Evolutionary conservation across 2,888 invertebrate species (phyloP), one percentile per base, ranked within the genome.

Genomic region (Protophormia terraenovae): DNA sequence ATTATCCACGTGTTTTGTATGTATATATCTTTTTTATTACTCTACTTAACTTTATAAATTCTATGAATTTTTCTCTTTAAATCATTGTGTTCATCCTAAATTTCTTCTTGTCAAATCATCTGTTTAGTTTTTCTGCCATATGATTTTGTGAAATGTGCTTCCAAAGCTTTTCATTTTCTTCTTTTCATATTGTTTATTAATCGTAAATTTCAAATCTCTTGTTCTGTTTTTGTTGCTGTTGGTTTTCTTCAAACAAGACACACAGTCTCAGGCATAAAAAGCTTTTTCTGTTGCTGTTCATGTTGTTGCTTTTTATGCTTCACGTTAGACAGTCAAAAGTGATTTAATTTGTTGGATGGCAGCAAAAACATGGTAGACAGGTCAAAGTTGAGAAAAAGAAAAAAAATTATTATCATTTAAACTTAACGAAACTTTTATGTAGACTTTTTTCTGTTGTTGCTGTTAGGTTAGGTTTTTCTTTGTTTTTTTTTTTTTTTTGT

Each of bases 371-470:
- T 79, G 41, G 62, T 64, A 79, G 79, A 55, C 72, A 79, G 79
- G 79, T 79, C 79, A 79, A 72, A 79, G 79, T 72, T 79, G 32
- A 50, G n/a, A n/a, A n/a, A n/a, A n/a, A n/a, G n/a, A n/a, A n/a
- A 79, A 71, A 53, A 64, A 72, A 64, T 32, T 1, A n/a, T n/a
- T 55, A 35, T 53, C 22, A 32, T 32, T 64, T 35, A 78, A 78
- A 78, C 71, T 72, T 55, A 64, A 79, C 79, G 79, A 79, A 79
- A 64, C 72, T 79, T 79, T n/a, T 79, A 10, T 79, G 79, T 79
- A 79, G 79, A 72, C 62, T 79, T 79, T 60, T 75, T 50, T 10
- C 3, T 64, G 35, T 64, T 24, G 10, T 32, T 32, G 32, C 19
- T 47, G 50, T 53, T 53, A n/a, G n/a, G 22, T 53, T 53, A 12